phyloP scores from a whole-genome alignment of 92 coral and sea anemone genomes.

The Paragorgia papillata region DNA sequence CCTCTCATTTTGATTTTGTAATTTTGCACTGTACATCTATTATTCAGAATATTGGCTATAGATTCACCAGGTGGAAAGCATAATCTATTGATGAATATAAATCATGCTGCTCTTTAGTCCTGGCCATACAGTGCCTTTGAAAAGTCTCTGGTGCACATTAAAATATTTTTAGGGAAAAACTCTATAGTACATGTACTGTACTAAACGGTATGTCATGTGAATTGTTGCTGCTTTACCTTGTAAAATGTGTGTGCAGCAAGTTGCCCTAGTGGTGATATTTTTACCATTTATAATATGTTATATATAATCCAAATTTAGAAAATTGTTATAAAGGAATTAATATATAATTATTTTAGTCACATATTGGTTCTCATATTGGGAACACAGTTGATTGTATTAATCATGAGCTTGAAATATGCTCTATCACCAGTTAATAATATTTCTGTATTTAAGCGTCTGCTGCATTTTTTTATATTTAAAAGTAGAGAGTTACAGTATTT shows the following conservation, averaged over 20 bases:
- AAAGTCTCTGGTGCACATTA: no score
- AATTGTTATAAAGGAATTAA: slow-evolving; percentile 1
- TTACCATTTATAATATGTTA: no score
- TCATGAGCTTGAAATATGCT: slow-evolving; percentile 20
- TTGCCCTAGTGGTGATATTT: neutral
- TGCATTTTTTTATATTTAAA: slow-evolving; percentile 35
- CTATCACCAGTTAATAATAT: slow-evolving; percentile 8
- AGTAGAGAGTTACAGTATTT: slow-evolving; percentile 34
- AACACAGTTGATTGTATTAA: slow-evolving; percentile 26
- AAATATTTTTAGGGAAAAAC: no score
- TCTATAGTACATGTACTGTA: neutral
- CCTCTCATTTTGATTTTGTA: no score
- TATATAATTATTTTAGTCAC: slow-evolving; percentile 20
- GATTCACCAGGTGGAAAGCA: no score
- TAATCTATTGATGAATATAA: no score
- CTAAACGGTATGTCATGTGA: no score
- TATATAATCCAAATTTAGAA: slow-evolving; percentile 10
- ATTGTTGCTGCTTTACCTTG: neutral
- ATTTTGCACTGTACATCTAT: no score
- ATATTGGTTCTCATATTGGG: slow-evolving; percentile 42
- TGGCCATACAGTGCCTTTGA: no score
- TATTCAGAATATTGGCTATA: no score
- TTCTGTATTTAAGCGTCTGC: slow-evolving; percentile 21
- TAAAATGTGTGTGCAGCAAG: neutral
- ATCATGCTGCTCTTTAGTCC: no score